A percentile compares a stretch with the other conserved stretches of the same genome.
phyloP scores from a whole-genome alignment of 2,113 vertebrate genomes.

The Chaetops frenatus region DNA sequence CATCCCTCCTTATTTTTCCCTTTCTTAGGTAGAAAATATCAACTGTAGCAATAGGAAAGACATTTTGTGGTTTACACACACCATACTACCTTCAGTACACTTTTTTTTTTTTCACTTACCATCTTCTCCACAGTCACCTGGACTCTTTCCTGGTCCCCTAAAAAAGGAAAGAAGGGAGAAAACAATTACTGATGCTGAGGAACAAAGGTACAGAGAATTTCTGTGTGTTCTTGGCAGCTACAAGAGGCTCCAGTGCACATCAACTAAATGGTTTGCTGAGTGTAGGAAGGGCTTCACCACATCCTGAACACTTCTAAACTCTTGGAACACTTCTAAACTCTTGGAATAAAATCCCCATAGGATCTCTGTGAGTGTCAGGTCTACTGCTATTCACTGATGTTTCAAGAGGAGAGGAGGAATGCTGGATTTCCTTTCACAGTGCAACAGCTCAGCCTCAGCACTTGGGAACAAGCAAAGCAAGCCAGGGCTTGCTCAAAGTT shows the following conservation, averaged over 20 bases:
- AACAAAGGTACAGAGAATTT: not conserved
- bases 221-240: not conserved
- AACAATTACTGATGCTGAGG: not conserved
- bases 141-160: conserved; percentile 18
- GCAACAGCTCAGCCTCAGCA: not conserved
- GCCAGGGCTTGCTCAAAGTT: not conserved
- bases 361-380: not conserved
- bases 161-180: not conserved
- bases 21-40: not conserved
- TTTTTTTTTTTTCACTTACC: conserved; percentile 28
- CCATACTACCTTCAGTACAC: not conserved
- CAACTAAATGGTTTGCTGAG: not conserved
- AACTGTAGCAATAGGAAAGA: not conserved
- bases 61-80: not conserved
- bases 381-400: not conserved
- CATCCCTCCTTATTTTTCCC: not conserved
- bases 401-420: not conserved
- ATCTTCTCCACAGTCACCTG: conserved; percentile 15
- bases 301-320: not conserved
- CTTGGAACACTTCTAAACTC: not conserved
- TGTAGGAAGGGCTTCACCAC: not conserved
- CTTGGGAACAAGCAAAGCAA: not conserved
- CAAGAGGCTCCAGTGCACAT: not conserved
- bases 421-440: not conserved
- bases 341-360: not conserved